Evolutionary conservation across 2,113 vertebrate species (phyloP).

Genomic region (Australoheros scitulus): DNA sequence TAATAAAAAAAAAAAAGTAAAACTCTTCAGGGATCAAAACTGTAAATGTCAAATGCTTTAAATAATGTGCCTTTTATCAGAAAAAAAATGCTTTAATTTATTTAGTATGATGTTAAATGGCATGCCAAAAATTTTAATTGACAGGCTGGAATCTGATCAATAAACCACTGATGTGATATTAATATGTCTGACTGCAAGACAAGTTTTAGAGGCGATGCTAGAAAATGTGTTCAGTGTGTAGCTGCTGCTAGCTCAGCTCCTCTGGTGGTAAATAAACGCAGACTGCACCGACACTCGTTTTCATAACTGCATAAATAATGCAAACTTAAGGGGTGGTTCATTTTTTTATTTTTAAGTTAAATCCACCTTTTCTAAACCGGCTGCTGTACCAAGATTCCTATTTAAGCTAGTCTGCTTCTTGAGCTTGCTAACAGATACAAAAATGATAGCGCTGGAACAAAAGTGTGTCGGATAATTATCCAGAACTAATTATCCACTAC

Average conservation of each 20-base stretch:
- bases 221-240: not conserved
- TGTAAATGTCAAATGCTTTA: constrained; percentile 55
- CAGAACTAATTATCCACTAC: not conserved
- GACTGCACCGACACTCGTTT: not conserved
- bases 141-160: not conserved
- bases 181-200: not conserved
- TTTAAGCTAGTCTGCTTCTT: not conserved
- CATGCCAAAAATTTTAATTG: constrained; percentile 30
- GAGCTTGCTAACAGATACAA: not conserved
- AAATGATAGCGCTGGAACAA: not conserved
- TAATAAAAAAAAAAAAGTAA: not conserved
- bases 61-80: constrained; percentile 73
- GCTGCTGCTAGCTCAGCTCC: not conserved
- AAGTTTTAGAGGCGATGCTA: not conserved
- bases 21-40: constrained; percentile 63
- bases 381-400: not conserved
- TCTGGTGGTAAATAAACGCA: not conserved
- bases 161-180: not conserved
- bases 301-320: too few species aligned
- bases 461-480: not conserved
- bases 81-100: constrained; percentile 56
- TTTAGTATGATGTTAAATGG: not conserved
- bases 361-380: not conserved
- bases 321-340: too few species aligned
- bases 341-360: not conserved